phyloP scores from a whole-genome alignment of 2,113 vertebrate species.

The Centropristis striata region DNA sequence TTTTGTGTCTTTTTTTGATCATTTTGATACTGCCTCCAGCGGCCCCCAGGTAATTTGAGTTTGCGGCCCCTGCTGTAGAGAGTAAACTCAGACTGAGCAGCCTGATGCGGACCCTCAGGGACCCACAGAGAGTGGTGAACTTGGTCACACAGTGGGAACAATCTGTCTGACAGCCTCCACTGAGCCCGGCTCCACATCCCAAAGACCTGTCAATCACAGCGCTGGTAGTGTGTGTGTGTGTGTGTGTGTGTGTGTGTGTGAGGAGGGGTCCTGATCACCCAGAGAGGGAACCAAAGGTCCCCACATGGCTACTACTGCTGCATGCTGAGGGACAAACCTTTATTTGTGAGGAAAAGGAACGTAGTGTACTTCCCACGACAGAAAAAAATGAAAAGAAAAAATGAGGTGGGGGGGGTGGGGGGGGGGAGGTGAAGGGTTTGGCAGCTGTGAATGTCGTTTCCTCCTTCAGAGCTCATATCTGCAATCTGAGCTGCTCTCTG shows the following conservation, averaged over 20 bases:
- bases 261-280: conserved; percentile 14
- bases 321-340: conserved; percentile 48
- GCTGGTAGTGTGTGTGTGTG: conserved; percentile 29
- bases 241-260: conserved; percentile 11
- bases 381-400: conserved; percentile 40
- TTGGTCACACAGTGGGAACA: conserved; percentile 55
- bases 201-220: conserved; percentile 44
- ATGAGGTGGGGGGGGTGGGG: conserved; percentile 11
- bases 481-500: conserved; percentile 45
- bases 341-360: conserved; percentile 63
- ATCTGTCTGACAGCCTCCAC: conserved; percentile 53
- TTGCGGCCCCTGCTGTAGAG: no score
- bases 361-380: conserved; percentile 64
- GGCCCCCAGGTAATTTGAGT: no score
- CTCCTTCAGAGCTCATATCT: conserved; percentile 59
- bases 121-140: conserved; percentile 20
- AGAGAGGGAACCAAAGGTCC: conserved; percentile 24
- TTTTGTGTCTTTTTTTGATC: no score
- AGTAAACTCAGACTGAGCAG: no score
- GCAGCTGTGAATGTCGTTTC: conserved; percentile 58
- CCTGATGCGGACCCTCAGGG: conserved; percentile 2
- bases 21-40: no score
- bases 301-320: conserved; percentile 12
- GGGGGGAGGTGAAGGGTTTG: conserved; percentile 49
- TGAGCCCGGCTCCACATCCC: conserved; percentile 26